Base-by-base conservation (phyloP, 1,140 invertebrate genomes). In the Lineus longissimus region DNA sequence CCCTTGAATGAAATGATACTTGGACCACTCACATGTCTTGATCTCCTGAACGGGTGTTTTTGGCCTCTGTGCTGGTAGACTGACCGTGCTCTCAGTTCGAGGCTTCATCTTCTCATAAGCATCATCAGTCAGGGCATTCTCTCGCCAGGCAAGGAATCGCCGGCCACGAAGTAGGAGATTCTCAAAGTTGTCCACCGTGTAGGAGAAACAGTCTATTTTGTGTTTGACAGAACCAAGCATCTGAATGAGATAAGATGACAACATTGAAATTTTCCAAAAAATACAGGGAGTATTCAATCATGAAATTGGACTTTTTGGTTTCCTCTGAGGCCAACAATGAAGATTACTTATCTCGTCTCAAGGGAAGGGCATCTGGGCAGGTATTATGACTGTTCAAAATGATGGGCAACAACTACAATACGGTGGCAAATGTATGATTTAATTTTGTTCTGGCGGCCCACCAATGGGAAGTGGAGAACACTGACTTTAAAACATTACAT, bases 141-240 rank as follows among this genome's bases (percentile, higher is more conserved):
- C 76, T 23, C 72, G 55, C 29, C 59, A 64, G 17, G 90, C 87
- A 33, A 95, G 83, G 77, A 89, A 91, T 22, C 87, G 82, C 62
- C 89, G 86, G 25, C 90, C 91, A 64, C 76, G 71, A 7, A 70
- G 25, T 9, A 84, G 61, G 15, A 94, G 80, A 61, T 86, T 80
- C 29, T 86, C 82, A 23, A 87, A 86, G 76, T 91, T 88, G 27
- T 87, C 85, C 15, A 90, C 83, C n/a, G 87, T 88, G 0, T 82
- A 85, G 55, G 93, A 85, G 76, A 89, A 87, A 59, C 88, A 86
- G 79, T 95, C 92, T 63, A 94, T 87, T 81, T 91, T 91, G 65
- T 92, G 90, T 72, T 93, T 92, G n/a, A 95, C 84, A 69, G 88
- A 90, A 66, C 86, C 89, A 70, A 92, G 84, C 67, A 91, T 89